A percentile compares a stretch with the other conserved stretches of the same genome.
Conservation (phyloP, 2,888 invertebrate species). For the Drosophila leonis region DNA sequence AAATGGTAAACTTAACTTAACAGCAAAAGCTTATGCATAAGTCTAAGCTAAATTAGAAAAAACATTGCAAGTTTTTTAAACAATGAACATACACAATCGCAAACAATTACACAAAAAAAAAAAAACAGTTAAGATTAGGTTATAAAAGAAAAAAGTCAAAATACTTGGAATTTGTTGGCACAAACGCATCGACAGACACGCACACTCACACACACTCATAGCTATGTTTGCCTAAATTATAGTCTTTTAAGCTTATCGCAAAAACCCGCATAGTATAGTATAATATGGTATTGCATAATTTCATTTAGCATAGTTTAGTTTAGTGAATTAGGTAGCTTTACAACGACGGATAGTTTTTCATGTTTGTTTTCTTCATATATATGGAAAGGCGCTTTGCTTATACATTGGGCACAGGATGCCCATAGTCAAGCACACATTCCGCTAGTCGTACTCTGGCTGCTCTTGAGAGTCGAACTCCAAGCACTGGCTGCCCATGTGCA, state of each 20-base stretch:
- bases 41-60: constrained; percentile 34
- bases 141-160: constrained; percentile 48
- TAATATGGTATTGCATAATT: constrained; percentile 41
- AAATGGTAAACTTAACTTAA: constrained; percentile 71
- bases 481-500: constrained; percentile 81
- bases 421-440: constrained; percentile 4
- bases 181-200: neutral
- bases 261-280: constrained; percentile 62
- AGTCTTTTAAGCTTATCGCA: constrained; percentile 70
- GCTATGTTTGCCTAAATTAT: constrained; percentile 57
- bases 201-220: constrained; percentile 23
- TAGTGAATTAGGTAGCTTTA: constrained; percentile 71
- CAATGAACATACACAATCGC: constrained; percentile 50
- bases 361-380: constrained; percentile 12
- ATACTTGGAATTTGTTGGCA: constrained; percentile 61
- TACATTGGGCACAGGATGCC: neutral
- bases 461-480: constrained; percentile 80
- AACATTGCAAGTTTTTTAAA: constrained; percentile 35
- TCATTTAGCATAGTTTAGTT: constrained; percentile 33
- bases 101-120: constrained; percentile 39
- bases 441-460: constrained; percentile 76
- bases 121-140: constrained; percentile 60
- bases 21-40: constrained; percentile 56
- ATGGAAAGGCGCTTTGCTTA: neutral
- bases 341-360: constrained; percentile 76